A percentile compares a stretch with the other conserved stretches of the same genome.
Evolutionary conservation across 2,113 vertebrate genomes (phyloP).

Genomic region (Athene noctua): DNA sequence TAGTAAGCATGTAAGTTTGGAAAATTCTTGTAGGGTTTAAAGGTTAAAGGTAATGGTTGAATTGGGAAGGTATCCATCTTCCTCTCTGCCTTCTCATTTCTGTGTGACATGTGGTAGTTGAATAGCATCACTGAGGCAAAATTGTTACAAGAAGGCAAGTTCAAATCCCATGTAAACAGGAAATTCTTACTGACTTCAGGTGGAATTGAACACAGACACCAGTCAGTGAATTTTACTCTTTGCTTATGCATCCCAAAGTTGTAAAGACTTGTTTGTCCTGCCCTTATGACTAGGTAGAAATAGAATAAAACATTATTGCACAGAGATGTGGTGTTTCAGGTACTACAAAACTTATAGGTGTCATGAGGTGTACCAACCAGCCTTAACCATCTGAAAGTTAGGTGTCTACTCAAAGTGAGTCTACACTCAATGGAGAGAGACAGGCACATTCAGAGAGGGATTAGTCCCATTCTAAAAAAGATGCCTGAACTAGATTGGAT

Average conservation of each 20-base stretch:
- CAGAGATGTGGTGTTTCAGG: not conserved
- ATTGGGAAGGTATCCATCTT: not conserved
- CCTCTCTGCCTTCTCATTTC: not conserved
- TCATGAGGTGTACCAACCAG: not conserved
- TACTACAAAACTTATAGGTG: not conserved
- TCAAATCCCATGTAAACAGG: not conserved
- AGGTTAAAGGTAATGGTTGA: not conserved
- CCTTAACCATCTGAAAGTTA: not conserved
- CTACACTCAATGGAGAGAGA: not conserved
- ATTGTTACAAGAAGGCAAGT: not conserved
- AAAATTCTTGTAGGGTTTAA: not conserved
- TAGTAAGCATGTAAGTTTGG: not conserved
- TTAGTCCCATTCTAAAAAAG: not conserved
- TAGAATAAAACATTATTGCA: not conserved
- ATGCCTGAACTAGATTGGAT: not conserved
- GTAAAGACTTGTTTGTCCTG: not conserved
- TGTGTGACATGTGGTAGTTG: not conserved
- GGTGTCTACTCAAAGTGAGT: not conserved
- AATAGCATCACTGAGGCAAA: not conserved
- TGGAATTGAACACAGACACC: not conserved
- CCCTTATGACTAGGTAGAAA: not conserved
- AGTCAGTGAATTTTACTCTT: not conserved
- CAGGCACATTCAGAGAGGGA: not conserved
- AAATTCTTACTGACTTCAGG: not conserved
- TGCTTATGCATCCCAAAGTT: not conserved